Percentiles rank a stretch among this genome's conserved stretches.
Evolutionary conservation across 2,888 invertebrate species (phyloP).

Genomic region (Ypsolopha scabrella): DNA sequence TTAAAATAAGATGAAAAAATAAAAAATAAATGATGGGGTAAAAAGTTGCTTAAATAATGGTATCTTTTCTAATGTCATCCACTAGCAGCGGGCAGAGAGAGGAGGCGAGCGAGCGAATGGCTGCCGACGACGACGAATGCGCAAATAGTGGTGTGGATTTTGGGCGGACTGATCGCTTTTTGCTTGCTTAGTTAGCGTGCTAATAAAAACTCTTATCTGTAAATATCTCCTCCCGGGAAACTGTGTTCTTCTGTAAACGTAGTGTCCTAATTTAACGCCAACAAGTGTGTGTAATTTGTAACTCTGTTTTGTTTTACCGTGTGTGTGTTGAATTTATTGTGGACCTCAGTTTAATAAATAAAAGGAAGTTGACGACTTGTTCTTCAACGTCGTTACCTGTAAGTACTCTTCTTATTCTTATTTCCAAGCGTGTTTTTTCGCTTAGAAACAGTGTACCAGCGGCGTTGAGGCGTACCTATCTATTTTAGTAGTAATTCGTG

Average conservation of each 20-base stretch:
- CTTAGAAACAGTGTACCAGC: neutral
- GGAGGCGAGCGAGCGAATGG: neutral
- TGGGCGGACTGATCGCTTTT: conserved; percentile 11
- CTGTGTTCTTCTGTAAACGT: no score
- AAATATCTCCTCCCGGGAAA: neutral
- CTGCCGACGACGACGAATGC: conserved; percentile 20
- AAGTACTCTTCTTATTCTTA: neutral
- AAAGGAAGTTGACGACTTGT: conserved; percentile 1
- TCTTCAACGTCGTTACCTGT: conserved; percentile 1
- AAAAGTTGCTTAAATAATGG: neutral
- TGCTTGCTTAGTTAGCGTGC: neutral
- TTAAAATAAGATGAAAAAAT: no score
- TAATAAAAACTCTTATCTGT: neutral
- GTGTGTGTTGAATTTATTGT: neutral
- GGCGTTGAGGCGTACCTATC: no score
- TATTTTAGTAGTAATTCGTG: no score
- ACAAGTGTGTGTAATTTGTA: no score
- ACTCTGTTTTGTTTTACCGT: neutral
- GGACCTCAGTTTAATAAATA: conserved; percentile 1
- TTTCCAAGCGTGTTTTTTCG: neutral
- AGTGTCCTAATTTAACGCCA: no score
- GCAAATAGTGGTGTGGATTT: conserved; percentile 29
- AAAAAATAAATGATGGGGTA: no score
- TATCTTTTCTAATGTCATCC: neutral
- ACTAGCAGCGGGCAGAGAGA: neutral